Evolutionary conservation across 2,113 vertebrate species (phyloP).

Genomic region (Hippocampus mohnikei): DNA sequence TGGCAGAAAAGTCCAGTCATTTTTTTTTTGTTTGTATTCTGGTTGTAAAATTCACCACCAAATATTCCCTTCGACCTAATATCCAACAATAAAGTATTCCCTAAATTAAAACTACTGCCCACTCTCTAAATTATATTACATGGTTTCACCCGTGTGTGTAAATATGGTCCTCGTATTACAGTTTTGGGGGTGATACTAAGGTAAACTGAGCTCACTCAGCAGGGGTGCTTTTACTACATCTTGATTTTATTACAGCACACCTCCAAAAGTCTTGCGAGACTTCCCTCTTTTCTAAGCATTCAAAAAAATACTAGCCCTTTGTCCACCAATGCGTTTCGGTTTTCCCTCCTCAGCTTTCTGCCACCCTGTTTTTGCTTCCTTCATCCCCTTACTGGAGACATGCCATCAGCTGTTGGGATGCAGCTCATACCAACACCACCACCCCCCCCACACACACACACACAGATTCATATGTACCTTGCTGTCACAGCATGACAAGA

Average conservation of each 20-base stretch:
- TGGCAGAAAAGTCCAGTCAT: not conserved
- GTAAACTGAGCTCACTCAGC: constrained; percentile 44
- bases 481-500: too few species aligned
- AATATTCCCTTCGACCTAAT: not conserved
- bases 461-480: not conserved
- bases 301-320: constrained; percentile 3
- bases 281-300: constrained; percentile 37
- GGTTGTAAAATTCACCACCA: not conserved
- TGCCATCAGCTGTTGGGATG: constrained; percentile 37
- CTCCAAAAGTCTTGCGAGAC: constrained; percentile 59
- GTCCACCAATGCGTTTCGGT: constrained; percentile 48
- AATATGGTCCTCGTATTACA: constrained; percentile 44
- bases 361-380: constrained; percentile 46
- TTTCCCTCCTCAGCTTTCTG: constrained; percentile 49
- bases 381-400: constrained; percentile 53
- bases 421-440: not conserved
- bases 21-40: not conserved
- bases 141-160: constrained; percentile 18
- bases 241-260: constrained; percentile 63
- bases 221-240: constrained; percentile 62
- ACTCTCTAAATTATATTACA: constrained; percentile 9
- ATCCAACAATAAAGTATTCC: constrained; percentile 12
- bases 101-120: constrained; percentile 19
- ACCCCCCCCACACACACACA: constrained; percentile 2
- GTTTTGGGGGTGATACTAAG: constrained; percentile 34